These are phyloP conservation scores for Bradypus variegatus DNA, from an alignment of 2,797 vertebrate species.

Conservation along the genomic window DNA sequence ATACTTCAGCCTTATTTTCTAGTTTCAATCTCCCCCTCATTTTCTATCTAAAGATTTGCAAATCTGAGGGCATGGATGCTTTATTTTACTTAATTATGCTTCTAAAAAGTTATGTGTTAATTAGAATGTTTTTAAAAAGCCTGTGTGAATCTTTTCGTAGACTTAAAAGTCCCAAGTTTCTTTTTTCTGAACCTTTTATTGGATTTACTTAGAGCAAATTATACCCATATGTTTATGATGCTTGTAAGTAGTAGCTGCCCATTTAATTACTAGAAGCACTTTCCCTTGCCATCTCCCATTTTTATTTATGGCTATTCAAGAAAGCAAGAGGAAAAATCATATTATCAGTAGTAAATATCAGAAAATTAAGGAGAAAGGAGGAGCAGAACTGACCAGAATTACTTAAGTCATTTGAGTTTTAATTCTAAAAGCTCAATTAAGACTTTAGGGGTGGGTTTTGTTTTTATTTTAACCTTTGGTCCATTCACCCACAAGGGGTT, in stretches of 20 bases:
- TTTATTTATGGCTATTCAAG: not conserved
- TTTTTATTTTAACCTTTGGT: not conserved
- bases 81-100: not conserved
- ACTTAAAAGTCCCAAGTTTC: not conserved
- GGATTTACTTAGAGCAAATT: not conserved
- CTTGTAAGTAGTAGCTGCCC: not conserved
- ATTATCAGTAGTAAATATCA: not conserved
- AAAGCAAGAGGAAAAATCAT: not conserved
- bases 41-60: conserved; percentile 28
- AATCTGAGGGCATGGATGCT: not conserved
- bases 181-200: not conserved
- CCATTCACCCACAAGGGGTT: not conserved
- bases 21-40: not conserved
- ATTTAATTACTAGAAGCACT: not conserved
- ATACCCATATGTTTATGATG: not conserved
- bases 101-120: not conserved
- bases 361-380: not conserved
- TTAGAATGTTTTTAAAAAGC: not conserved
- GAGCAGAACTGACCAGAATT: not conserved
- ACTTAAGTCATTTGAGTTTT: not conserved
- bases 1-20: conserved; percentile 35
- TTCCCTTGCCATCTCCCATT: not conserved
- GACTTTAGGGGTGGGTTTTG: not conserved
- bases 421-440: not conserved
- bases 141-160: not conserved